Evolutionary conservation across 2,888 invertebrate species (phyloP).

Genomic region (Oxyscelio sp.): DNA sequence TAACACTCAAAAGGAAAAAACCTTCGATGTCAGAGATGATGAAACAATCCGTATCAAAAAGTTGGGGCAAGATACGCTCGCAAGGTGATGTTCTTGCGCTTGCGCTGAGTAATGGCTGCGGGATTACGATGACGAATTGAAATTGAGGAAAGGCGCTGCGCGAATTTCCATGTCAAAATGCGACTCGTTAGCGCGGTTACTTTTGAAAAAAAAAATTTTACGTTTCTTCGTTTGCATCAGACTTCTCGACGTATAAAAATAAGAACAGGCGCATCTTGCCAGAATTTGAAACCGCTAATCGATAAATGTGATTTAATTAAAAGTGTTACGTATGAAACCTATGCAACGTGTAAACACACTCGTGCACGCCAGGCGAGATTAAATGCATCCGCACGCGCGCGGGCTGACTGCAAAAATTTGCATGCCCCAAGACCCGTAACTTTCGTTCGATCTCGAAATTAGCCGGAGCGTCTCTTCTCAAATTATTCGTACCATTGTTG

Average conservation of each 20-base stretch:
- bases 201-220: too few relatives aligned
- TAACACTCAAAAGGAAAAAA: conserved; percentile 7
- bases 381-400: background rate
- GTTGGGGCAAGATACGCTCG: conserved; percentile 12
- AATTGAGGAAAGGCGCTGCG: too few relatives aligned
- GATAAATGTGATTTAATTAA: conserved; percentile 60
- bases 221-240: too few relatives aligned
- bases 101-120: conserved; percentile 40
- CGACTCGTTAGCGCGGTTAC: conserved; percentile 21
- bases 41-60: conserved; percentile 48
- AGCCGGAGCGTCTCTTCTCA: background rate
- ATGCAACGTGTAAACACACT: conserved; percentile 14
- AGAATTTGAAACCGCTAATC: conserved; percentile 55
- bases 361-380: background rate
- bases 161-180: conserved; percentile 26
- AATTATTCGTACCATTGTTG: conserved; percentile 22
- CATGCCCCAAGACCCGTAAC: background rate
- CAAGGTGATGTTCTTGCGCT: conserved; percentile 29
- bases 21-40: conserved; percentile 33
- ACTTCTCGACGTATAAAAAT: conserved; percentile 48
- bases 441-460: background rate
- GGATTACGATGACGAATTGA: too few relatives aligned
- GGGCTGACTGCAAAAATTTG: background rate
- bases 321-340: conserved; percentile 28
- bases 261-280: conserved; percentile 57